Percentiles rank a stretch among this genome's conserved stretches.
These are phyloP conservation scores for Mechanitis mazaeus DNA, from an alignment of 2,888 invertebrate species.

Conservation along the genomic window DNA sequence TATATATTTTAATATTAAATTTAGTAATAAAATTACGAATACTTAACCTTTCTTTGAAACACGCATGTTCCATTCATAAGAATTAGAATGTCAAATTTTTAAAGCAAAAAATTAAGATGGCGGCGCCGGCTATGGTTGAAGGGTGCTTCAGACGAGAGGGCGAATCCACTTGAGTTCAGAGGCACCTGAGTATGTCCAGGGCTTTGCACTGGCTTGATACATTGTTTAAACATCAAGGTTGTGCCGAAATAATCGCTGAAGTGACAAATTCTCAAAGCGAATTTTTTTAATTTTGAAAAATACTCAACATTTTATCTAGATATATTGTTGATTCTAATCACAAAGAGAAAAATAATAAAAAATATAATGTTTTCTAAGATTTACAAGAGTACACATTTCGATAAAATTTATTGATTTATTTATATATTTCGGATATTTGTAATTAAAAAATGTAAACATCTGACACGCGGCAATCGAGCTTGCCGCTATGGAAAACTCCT, in stretches of 20 bases:
- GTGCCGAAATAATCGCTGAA: slow-evolving; percentile 20
- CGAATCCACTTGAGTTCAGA: slow-evolving; percentile 34
- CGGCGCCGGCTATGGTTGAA: slow-evolving; percentile 45
- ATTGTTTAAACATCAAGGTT: slow-evolving; percentile 44
- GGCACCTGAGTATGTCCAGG: slow-evolving; percentile 54
- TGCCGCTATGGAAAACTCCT: no score
- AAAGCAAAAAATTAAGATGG: slow-evolving; percentile 41
- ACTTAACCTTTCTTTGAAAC: neutral
- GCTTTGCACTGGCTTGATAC: slow-evolving; percentile 47
- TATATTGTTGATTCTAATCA: neutral
- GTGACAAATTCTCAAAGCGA: neutral
- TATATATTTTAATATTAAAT: neutral
- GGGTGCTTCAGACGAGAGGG: slow-evolving; percentile 42
- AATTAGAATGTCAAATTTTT: slow-evolving; percentile 11
- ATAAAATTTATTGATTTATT: no score
- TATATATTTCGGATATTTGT: no score
- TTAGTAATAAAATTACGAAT: neutral
- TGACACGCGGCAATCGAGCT: no score
- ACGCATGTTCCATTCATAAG: slow-evolving; percentile 1
- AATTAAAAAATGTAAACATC: no score
- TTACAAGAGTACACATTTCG: no score
- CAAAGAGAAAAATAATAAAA: no score
- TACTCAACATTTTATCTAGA: neutral
- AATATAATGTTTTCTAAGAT: no score
- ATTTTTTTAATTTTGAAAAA: no score